phyloP scores from a whole-genome alignment of 2,888 invertebrate species.

The Melipona beecheii region DNA sequence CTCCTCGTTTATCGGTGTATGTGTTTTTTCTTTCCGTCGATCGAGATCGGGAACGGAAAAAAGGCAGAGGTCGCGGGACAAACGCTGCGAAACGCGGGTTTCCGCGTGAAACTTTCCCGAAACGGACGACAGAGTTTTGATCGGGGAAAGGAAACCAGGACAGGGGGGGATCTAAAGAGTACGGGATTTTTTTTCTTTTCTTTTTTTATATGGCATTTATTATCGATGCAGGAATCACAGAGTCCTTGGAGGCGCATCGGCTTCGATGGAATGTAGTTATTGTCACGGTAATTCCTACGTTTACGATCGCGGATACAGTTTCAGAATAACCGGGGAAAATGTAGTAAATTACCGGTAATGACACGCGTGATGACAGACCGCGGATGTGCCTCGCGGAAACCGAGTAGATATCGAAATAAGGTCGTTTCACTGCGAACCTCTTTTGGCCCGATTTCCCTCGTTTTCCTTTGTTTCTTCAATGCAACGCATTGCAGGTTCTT shows the following conservation, averaged over 20 bases:
- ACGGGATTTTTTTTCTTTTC: neutral
- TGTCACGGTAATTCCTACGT: conserved; percentile 50
- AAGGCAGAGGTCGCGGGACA: neutral
- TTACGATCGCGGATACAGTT: conserved; percentile 26
- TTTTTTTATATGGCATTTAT: neutral
- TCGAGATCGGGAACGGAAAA: neutral
- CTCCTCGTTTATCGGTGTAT: conserved; percentile 12
- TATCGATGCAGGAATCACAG: conserved; percentile 21
- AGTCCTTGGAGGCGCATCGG: conserved; percentile 15
- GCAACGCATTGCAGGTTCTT: neutral
- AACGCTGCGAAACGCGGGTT: too few relatives aligned
- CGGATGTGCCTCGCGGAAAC: conserved; percentile 32
- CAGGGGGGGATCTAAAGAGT: conserved; percentile 4
- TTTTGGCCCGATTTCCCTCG: conserved; percentile 13
- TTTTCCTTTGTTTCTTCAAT: neutral
- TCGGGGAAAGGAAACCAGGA: conserved; percentile 7
- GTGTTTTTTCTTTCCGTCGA: neutral
- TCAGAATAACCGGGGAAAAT: conserved; percentile 59
- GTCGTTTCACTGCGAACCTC: conserved; percentile 36
- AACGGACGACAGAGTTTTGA: conserved; percentile 1
- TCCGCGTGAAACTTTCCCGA: neutral
- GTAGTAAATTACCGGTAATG: conserved; percentile 66
- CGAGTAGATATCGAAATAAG: conserved; percentile 32
- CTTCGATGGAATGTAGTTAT: conserved; percentile 51
- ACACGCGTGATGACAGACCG: conserved; percentile 56